These are phyloP conservation scores for Ophion obscuratus DNA, from an alignment of 2,888 invertebrate genomes.

Conservation along the genomic window DNA sequence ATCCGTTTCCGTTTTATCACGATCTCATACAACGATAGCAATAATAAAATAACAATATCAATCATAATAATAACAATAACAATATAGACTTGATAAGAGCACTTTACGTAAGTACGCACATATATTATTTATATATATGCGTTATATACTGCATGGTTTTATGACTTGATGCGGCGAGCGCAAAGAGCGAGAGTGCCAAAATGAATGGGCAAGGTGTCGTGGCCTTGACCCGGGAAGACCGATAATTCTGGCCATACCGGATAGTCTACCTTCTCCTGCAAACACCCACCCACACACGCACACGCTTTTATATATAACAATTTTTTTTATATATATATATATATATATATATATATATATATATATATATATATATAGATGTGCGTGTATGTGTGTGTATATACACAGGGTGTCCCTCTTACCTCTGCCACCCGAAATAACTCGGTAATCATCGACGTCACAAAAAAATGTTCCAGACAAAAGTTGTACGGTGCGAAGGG, in stretches of 20 bases:
- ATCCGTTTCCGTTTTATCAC: not conserved
- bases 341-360: no score
- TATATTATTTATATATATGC: not conserved
- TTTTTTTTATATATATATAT: no score
- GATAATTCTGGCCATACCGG: conserved; percentile 50
- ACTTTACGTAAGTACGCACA: not conserved
- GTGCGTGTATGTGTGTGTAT: no score
- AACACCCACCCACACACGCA: not conserved
- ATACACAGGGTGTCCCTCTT: no score
- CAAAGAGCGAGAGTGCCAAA: conserved; percentile 50
- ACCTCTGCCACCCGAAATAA: no score
- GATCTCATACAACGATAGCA: not conserved
- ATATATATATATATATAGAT: no score
- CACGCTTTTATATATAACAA: not conserved
- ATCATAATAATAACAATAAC: conserved; percentile 3
- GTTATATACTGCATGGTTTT: conserved; percentile 25
- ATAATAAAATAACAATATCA: not conserved
- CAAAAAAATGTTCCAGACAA: no score
- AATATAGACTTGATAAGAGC: not conserved
- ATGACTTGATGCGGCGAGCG: conserved; percentile 31
- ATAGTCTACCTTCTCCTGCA: conserved; percentile 27
- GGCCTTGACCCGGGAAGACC: conserved; percentile 64
- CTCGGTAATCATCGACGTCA: no score
- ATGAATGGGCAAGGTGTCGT: conserved; percentile 62
- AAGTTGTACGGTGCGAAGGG: no score